Evolutionary conservation across 92 coral and sea anemone genomes (phyloP).

Genomic region (Anthopleura xanthogrammica): DNA sequence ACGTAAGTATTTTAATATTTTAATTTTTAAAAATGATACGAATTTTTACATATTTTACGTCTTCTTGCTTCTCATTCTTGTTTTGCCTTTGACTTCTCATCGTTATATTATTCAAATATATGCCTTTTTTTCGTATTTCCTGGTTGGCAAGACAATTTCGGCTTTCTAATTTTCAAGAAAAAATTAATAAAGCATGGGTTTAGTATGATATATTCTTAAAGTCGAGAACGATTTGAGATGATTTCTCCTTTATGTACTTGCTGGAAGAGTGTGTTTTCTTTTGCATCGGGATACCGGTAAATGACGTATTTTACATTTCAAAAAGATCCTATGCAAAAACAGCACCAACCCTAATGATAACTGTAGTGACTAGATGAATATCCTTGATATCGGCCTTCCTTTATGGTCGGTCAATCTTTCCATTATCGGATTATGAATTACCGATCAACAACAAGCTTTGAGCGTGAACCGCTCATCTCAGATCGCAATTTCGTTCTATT

Average conservation of each 20-base stretch:
- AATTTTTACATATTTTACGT: background rate
- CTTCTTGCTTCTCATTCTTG: background rate
- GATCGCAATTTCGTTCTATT: conserved; percentile 2
- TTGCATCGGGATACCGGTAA: background rate
- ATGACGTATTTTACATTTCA: background rate
- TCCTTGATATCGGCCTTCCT: conserved; percentile 2
- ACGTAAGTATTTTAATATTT: background rate
- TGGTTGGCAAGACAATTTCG: too few relatives aligned
- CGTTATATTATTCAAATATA: too few relatives aligned
- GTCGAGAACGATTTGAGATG: background rate
- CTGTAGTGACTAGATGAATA: conserved; percentile 3
- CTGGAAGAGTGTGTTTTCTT: background rate
- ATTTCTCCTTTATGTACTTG: background rate
- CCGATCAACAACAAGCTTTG: conserved; percentile 3
- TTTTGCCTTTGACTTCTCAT: too few relatives aligned
- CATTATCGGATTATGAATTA: conserved; percentile 6
- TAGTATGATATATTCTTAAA: too few relatives aligned
- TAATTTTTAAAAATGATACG: background rate
- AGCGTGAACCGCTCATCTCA: background rate
- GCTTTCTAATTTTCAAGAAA: too few relatives aligned
- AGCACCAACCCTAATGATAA: background rate
- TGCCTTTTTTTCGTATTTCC: too few relatives aligned
- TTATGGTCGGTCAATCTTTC: background rate
- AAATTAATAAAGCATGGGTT: too few relatives aligned
- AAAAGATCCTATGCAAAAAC: background rate